phyloP scores from a whole-genome alignment of 2,888 invertebrate genomes.

The Embidobia sp. region DNA sequence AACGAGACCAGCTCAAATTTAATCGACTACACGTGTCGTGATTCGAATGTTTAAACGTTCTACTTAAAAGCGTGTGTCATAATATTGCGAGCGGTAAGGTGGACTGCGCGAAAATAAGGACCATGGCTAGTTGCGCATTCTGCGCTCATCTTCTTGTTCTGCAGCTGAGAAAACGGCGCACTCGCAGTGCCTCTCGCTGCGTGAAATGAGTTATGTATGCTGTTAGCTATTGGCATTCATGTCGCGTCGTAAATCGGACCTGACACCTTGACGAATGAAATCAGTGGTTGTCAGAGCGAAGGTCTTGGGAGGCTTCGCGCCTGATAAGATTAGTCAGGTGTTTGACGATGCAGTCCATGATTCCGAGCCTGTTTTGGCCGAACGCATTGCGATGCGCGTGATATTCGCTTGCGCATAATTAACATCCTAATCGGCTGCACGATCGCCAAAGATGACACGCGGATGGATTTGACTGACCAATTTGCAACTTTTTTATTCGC shows the following conservation, averaged over 20 bases:
- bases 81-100: no score
- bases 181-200: slow-evolving; percentile 53
- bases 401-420: slow-evolving; percentile 42
- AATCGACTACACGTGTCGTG: no score
- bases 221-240: slow-evolving; percentile 72
- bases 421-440: slow-evolving; percentile 20
- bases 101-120: slow-evolving; percentile 38
- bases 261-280: slow-evolving; percentile 75
- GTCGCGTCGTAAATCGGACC: slow-evolving; percentile 75
- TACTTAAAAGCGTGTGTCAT: no score
- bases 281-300: slow-evolving; percentile 73
- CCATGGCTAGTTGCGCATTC: slow-evolving; percentile 66
- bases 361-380: slow-evolving; percentile 17
- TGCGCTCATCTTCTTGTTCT: slow-evolving; percentile 39
- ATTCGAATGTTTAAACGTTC: background rate
- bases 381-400: slow-evolving; percentile 14
- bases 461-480: slow-evolving; percentile 31
- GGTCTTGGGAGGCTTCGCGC: slow-evolving; percentile 28
- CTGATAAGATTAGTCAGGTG: slow-evolving; percentile 56
- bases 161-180: slow-evolving; percentile 39
- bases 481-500: no score
- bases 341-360: slow-evolving; percentile 26
- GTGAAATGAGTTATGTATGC: slow-evolving; percentile 71
- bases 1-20: no score
- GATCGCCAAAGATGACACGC: slow-evolving; percentile 35